Base-by-base conservation (phyloP, 2,888 invertebrate species). In the Phaedon cochleariae region DNA sequence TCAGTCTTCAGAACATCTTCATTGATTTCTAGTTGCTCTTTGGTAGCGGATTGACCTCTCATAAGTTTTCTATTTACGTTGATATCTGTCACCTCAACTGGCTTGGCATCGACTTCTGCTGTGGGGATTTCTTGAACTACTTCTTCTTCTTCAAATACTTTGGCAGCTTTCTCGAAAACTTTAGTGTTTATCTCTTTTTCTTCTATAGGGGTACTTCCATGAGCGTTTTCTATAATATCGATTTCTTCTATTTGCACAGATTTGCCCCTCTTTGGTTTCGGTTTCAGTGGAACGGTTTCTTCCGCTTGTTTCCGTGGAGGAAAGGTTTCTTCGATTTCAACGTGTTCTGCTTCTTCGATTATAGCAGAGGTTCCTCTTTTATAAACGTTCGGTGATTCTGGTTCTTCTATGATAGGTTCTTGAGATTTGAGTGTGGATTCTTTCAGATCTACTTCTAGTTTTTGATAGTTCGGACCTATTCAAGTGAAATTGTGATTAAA, bases 241-340 rank as follows among this genome's bases (percentile, higher is more conserved):
- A 81, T 79, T 59, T 80, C 79, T 60, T 80, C 73, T 17, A 80
- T 79, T 59, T 78, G 77, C 15, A 77, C 69, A 1, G 79, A 77
- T 54, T 74, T 71, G 4, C 70, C 74, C 15, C 77, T 65, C 41
- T 72, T 71, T 5, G 77, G 61, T 71, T 77, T 75, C 53, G 63
- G 62, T 61, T 72, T 74, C 0, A 69, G 63, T 21, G 74, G 9
- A 29, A 62, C 58, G n/a, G 51, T 59, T 64, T 75, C 71, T 64
- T 70, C 64, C 15, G 60, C 34, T n/a, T n/a, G n/a, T 21, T 62
- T 63, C 68, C 71, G 68, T 1, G 71, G 59, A 57, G 71, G 48
- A 22, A 51, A n/a, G n/a, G n/a, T n/a, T n/a, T n/a, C n/a, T n/a
- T n/a, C n/a, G n/a, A n/a, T n/a, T n/a, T n/a, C n/a, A 53, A 22